These are phyloP conservation scores for Dasysyrphus albostriatus DNA, from an alignment of 2,888 invertebrate genomes.

Conservation along the genomic window DNA sequence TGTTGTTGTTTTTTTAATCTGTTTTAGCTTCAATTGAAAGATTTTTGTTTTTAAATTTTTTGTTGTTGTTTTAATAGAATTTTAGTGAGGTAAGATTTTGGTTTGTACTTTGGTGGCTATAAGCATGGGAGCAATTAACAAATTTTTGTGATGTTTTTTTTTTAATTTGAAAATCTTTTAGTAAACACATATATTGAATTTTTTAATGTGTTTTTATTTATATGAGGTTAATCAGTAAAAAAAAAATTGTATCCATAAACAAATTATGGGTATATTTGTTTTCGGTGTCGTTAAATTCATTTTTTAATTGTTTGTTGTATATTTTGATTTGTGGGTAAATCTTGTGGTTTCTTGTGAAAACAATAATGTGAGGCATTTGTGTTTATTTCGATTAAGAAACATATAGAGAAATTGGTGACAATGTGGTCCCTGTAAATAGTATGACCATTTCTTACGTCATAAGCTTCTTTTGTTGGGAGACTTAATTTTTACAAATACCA, in stretches of 20 bases:
- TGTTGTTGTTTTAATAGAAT: conserved; percentile 15
- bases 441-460: too few species aligned
- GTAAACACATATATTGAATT: neutral
- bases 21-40: conserved; percentile 29
- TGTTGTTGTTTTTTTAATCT: conserved; percentile 11
- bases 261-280: conserved; percentile 48
- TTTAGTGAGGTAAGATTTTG: conserved; percentile 54
- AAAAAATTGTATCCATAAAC: conserved; percentile 54
- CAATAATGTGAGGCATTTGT: too few species aligned
- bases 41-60: conserved; percentile 15
- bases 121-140: conserved; percentile 50
- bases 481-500: too few species aligned
- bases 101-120: neutral
- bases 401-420: too few species aligned
- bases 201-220: conserved; percentile 22
- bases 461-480: too few species aligned
- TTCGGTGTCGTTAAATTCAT: conserved; percentile 62
- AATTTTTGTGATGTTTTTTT: conserved; percentile 33
- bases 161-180: neutral
- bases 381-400: too few species aligned
- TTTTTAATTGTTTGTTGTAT: neutral
- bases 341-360: neutral
- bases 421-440: too few species aligned
- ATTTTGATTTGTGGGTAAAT: neutral
- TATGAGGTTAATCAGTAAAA: conserved; percentile 57